Conservation (phyloP, 1,140 invertebrate species). For the Trachymyrmex septentrionalis region DNA sequence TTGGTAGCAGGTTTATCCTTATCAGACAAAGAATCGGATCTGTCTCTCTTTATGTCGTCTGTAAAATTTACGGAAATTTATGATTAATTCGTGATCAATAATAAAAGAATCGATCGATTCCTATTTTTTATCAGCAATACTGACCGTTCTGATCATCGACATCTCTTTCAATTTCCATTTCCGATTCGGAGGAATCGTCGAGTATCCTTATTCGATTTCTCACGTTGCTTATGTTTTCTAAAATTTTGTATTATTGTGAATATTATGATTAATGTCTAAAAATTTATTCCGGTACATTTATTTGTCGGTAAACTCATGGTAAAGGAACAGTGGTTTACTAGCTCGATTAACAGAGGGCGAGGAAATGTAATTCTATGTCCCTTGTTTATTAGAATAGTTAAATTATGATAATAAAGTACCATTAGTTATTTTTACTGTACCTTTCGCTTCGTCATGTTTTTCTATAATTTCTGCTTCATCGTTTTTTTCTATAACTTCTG, state of each 20-base stretch:
- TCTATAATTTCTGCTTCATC: neutral
- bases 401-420: constrained; percentile 37
- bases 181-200: constrained; percentile 73
- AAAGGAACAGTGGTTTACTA: constrained; percentile 18
- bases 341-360: constrained; percentile 55
- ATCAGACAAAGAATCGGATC: constrained; percentile 77
- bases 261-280: neutral
- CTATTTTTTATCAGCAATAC: constrained; percentile 29
- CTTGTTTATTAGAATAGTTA: neutral
- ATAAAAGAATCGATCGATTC: neutral
- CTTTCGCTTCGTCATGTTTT: neutral
- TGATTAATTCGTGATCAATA: neutral
- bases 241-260: constrained; percentile 14
- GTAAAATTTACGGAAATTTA: constrained; percentile 35
- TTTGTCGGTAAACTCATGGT: constrained; percentile 35
- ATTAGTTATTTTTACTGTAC: neutral
- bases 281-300: neutral
- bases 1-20: constrained; percentile 75
- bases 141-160: constrained; percentile 50
- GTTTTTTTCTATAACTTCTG: neutral
- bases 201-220: constrained; percentile 48
- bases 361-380: neutral
- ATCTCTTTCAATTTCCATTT: constrained; percentile 64
- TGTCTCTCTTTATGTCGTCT: constrained; percentile 76
- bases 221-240: constrained; percentile 4